A percentile compares a stretch with the other conserved stretches of the same genome.
phyloP scores from a whole-genome alignment of 2,113 vertebrate species.

The Hyaena hyaena region DNA sequence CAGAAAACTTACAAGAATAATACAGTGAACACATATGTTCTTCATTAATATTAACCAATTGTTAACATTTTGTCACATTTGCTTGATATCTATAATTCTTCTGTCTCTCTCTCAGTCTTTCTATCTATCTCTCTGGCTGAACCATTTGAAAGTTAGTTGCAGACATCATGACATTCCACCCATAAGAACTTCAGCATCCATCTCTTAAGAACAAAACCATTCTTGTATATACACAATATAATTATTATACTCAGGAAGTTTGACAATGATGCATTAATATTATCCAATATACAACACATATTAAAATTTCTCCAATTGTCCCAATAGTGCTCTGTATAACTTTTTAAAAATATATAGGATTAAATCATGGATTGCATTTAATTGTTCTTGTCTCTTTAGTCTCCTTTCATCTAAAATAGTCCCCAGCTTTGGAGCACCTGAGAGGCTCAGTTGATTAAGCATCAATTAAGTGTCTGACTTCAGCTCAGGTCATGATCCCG shows the following conservation, averaged over 20 bases:
- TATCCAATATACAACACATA: not conserved
- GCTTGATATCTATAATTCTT: not conserved
- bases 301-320: not conserved
- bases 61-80: conserved; percentile 37
- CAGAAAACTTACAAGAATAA: conserved; percentile 38
- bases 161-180: not conserved
- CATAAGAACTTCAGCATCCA: not conserved
- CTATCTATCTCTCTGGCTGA: not conserved
- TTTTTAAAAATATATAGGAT: not conserved
- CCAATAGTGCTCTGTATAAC: not conserved
- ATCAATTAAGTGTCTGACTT: too few species aligned
- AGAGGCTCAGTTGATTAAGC: too few species aligned
- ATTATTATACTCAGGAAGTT: not conserved
- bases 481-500: too few species aligned
- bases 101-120: not conserved
- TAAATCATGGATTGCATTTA: conserved; percentile 30
- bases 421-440: not conserved
- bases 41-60: conserved; percentile 30
- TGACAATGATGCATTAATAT: conserved; percentile 32
- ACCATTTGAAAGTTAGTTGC: conserved; percentile 45
- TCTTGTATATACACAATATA: not conserved
- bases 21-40: not conserved
- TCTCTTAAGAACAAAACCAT: not conserved
- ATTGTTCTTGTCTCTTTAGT: conserved; percentile 28
- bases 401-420: conserved; percentile 39